Percentiles rank a stretch among this genome's conserved stretches.
These are phyloP conservation scores for Semotilus atromaculatus DNA, from an alignment of 2,797 vertebrate genomes.

Conservation along the genomic window DNA sequence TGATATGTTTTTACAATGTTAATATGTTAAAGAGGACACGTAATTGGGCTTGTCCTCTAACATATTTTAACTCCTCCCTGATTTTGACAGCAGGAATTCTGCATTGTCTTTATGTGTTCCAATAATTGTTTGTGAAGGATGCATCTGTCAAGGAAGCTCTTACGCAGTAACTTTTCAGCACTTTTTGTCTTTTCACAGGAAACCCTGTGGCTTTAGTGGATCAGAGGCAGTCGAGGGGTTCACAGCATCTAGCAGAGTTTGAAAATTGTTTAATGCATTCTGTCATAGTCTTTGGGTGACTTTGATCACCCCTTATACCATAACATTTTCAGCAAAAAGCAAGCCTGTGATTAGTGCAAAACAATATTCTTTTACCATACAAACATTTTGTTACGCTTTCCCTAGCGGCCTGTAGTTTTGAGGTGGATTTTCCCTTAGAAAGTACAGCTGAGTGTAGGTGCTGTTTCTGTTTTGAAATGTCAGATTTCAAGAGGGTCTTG, in stretches of 20 bases:
- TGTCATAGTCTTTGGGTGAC: background rate
- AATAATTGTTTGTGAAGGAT: slow-evolving; percentile 43
- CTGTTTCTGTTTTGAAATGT: slow-evolving; percentile 20
- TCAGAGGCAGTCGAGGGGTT: slow-evolving; percentile 11
- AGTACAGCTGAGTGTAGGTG: background rate
- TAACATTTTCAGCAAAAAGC: background rate
- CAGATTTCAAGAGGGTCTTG: background rate
- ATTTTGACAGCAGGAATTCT: slow-evolving; percentile 28
- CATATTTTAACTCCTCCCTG: slow-evolving; percentile 28
- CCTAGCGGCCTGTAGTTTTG: background rate
- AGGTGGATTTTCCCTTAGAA: slow-evolving; percentile 22
- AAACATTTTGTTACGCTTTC: background rate
- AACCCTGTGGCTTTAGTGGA: slow-evolving; percentile 19
- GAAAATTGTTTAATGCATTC: background rate
- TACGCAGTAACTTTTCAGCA: slow-evolving; percentile 14
- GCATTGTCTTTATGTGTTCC: slow-evolving; percentile 31
- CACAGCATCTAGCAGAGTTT: background rate
- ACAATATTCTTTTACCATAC: background rate
- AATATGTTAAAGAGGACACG: background rate
- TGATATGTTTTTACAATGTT: background rate
- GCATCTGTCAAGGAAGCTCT: slow-evolving; percentile 49
- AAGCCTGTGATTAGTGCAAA: background rate
- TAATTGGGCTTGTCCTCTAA: slow-evolving; percentile 20
- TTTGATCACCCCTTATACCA: background rate
- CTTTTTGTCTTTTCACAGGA: slow-evolving; percentile 35